Conservation (phyloP, 2,888 invertebrate species). For the Sarcophaga caerulescens region DNA sequence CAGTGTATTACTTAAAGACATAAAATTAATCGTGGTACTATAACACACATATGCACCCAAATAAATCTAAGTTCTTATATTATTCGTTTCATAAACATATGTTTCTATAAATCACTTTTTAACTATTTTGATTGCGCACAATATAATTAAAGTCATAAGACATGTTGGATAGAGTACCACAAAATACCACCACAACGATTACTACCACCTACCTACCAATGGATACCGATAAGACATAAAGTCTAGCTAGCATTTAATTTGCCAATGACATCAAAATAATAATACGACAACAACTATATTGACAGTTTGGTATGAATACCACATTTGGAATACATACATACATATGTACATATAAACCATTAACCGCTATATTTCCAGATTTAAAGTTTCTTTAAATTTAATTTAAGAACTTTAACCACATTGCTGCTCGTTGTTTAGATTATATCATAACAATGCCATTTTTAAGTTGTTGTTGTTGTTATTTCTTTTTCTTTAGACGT, state of each 20-base stretch:
- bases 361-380: background rate
- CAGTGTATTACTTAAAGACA: too few species aligned
- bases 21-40: too few species aligned
- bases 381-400: background rate
- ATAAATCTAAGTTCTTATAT: background rate
- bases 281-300: background rate
- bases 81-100: background rate
- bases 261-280: background rate
- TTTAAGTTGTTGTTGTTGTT: constrained; percentile 15
- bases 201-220: background rate
- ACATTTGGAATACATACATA: background rate
- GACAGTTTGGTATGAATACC: constrained; percentile 8
- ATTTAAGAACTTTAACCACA: background rate
- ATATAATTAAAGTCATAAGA: constrained; percentile 42
- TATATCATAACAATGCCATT: constrained; percentile 51
- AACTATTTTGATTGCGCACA: background rate
- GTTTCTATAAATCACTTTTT: background rate
- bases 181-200: background rate
- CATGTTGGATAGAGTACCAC: constrained; percentile 11
- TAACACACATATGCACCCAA: too few species aligned
- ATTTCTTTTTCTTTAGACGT: background rate
- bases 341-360: background rate
- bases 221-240: constrained; percentile 29
- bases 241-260: constrained; percentile 22
- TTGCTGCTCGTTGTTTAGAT: constrained; percentile 23